These are phyloP conservation scores for Periphyllus acericola DNA, from an alignment of 2,888 invertebrate genomes.

Conservation along the genomic window DNA sequence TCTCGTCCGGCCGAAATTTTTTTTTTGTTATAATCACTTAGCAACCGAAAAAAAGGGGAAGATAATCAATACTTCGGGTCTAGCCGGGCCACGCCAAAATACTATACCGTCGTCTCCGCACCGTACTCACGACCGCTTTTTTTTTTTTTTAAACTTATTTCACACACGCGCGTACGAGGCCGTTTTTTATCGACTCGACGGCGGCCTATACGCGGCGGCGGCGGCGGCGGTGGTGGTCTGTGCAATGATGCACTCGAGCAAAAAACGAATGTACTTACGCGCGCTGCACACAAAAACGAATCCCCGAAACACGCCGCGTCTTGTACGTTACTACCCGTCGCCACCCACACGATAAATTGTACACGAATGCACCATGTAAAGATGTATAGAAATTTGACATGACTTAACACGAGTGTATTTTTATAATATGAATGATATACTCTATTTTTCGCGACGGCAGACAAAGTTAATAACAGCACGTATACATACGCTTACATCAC, in stretches of 20 bases:
- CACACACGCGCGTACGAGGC: slow-evolving; percentile 49
- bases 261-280: background rate
- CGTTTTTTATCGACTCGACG: slow-evolving; percentile 33
- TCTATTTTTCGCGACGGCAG: too few species aligned
- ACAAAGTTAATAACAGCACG: too few species aligned
- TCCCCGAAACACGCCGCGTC: slow-evolving; percentile 12
- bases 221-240: background rate
- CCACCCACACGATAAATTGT: background rate
- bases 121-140: slow-evolving; percentile 14
- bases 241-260: slow-evolving; percentile 21
- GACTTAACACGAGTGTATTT: too few species aligned
- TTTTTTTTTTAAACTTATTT: slow-evolving; percentile 37
- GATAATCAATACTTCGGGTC: slow-evolving; percentile 64
- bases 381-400: too few species aligned
- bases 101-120: slow-evolving; percentile 43
- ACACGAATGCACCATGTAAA: too few species aligned
- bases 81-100: slow-evolving; percentile 58
- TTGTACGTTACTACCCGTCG: background rate
- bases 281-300: slow-evolving; percentile 13
- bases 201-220: background rate
- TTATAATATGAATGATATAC: too few species aligned
- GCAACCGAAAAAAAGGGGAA: slow-evolving; percentile 65
- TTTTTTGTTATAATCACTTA: slow-evolving; percentile 65
- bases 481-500: too few species aligned
- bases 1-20: slow-evolving; percentile 61